Base-by-base conservation (phyloP, 2,113 vertebrate genomes). In the Ceyx cyanopectus region DNA sequence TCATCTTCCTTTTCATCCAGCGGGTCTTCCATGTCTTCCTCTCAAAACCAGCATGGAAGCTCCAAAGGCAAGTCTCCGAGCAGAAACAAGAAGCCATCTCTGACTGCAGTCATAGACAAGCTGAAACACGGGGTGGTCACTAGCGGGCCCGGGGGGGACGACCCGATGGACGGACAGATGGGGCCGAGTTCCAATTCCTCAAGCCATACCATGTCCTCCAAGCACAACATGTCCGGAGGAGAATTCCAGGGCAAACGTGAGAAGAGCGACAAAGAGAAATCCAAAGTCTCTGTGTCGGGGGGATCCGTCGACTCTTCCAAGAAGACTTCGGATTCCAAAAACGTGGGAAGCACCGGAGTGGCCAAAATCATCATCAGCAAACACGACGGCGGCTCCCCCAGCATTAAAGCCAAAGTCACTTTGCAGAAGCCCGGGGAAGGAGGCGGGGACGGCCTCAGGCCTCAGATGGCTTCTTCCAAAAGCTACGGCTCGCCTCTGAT, bases 331-430 rank as follows among this genome's bases (percentile, higher is more conserved):
- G 99, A 99, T 86, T 97, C 98, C 61, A 99, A 99, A 97, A 96
- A 96, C 11, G 98, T 98, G 3, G 98, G 98, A 37, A 98, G 98
- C 68, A 98, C 98, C 0, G 98, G 99, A 68, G 98, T 99, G 96
- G 99, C 99, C 89, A 99, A 99, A 97, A 99, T 99, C 46, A 99
- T 99, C 90, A 99, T 99, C 90, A 99, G 99, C 96, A 99, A 99
- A 72, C 99, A 99, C 8, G 99, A 99, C 11, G 98, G 99, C 12
- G 99, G 99, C 17, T 99, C 99, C 63, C 99, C 99, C 29, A 99
- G 99, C 94, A 99, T 99, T 81, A 99, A 99, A 97, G 98, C 99
- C 96, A 99, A 99, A 98, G 99, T 99, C 67, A 99, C 98, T 30
- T 97, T 99, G 69, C 99, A 99, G 97, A 99, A 99, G 93, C 98